Evolutionary conservation across 2,888 invertebrate genomes (phyloP).

Genomic region (Schizaphis graminum): DNA sequence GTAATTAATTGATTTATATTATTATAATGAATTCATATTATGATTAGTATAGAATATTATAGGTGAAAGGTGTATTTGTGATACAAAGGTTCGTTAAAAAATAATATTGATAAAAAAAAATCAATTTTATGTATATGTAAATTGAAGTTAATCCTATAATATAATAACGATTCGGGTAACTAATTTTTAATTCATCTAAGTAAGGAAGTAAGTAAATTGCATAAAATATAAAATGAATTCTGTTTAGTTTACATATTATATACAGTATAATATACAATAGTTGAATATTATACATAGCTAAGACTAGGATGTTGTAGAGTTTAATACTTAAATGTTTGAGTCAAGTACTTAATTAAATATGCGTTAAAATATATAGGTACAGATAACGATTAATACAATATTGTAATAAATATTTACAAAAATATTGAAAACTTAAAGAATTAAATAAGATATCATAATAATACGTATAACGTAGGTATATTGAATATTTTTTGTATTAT

Average conservation of each 20-base stretch:
- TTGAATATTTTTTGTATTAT: not conserved
- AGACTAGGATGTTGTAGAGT: not conserved
- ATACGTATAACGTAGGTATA: not conserved
- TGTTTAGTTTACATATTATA: not conserved
- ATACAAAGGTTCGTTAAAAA: not conserved
- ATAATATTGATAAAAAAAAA: not conserved
- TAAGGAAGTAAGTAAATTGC: not conserved
- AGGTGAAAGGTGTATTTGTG: not conserved
- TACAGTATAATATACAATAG: not conserved
- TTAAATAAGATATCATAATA: not conserved
- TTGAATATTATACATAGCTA: not conserved
- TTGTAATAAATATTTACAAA: not conserved
- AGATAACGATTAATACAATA: too few relatives aligned
- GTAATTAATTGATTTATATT: too few relatives aligned
- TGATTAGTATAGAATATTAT: not conserved
- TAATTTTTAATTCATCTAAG: not conserved
- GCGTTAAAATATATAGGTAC: too few relatives aligned
- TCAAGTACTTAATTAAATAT: too few relatives aligned
- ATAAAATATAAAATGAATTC: not conserved
- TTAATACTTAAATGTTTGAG: not conserved
- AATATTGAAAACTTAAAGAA: not conserved
- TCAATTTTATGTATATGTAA: not conserved
- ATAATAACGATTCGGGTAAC: not conserved
- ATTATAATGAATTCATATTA: not conserved
- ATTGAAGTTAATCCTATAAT: not conserved